A percentile compares a stretch with the other conserved stretches of the same genome.
These are phyloP conservation scores for mouse (Mus musculus) DNA, from an alignment of 2,113 vertebrate species.

Conservation along the genomic window GRCm39 chr1:161832501-161833000, in stretches of 20 bases:
- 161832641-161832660: not conserved
- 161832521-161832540: not conserved
- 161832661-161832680: constrained; percentile 34
- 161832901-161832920: not conserved
- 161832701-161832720: constrained; percentile 20
- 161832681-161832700: constrained; percentile 36
- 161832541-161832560: not conserved
- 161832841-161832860: not conserved
- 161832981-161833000: not conserved
- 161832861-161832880: not conserved
- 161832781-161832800: not conserved
- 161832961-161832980: not conserved
- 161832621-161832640: constrained; percentile 61
- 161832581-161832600: constrained; percentile 62
- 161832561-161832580: constrained; percentile 46
- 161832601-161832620: constrained; percentile 46
- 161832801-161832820: constrained; percentile 10
- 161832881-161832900: not conserved
- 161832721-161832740: not conserved
- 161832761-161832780: not conserved
- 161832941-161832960: not conserved
- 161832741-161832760: not conserved
- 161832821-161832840: not conserved
- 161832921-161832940: not conserved
- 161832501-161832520: not conserved